Conservation (phyloP, 2,797 vertebrate species). For the Coregonus sp. region DNA sequence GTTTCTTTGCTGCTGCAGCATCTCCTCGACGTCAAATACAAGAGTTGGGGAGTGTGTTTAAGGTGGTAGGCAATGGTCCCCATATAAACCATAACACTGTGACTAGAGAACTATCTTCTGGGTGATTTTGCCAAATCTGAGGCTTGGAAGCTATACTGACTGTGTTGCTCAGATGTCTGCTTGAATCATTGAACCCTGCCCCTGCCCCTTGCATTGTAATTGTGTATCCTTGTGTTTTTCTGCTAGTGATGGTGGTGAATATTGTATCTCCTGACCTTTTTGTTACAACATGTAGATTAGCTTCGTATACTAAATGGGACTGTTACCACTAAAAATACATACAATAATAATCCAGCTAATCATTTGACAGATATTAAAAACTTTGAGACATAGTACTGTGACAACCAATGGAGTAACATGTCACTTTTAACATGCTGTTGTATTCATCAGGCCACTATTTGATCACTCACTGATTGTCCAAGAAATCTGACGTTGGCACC, state of each 20-base stretch:
- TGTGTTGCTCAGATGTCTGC: constrained; percentile 35
- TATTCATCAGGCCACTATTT: constrained; percentile 36
- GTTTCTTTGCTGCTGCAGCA: constrained; percentile 39
- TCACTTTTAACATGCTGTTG: constrained; percentile 43
- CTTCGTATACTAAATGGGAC: not conserved
- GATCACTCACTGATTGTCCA: constrained; percentile 25
- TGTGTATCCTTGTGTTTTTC: constrained; percentile 19
- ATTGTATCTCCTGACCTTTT: constrained; percentile 13
- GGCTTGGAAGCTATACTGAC: constrained; percentile 14
- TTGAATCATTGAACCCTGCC: constrained; percentile 21
- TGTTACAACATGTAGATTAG: constrained; percentile 15
- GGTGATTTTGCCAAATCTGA: constrained; percentile 20
- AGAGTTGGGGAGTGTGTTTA: constrained; percentile 12
- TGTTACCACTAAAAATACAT: not conserved
- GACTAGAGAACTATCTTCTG: constrained; percentile 4
- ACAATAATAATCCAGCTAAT: not conserved
- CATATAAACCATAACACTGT: not conserved
- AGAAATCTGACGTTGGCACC: constrained; percentile 47
- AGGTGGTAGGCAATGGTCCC: not conserved
- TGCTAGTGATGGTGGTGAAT: constrained; percentile 39
- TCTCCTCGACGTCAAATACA: constrained; percentile 25
- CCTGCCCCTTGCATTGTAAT: constrained; percentile 16
- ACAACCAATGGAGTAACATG: constrained; percentile 29
- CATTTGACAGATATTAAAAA: constrained; percentile 15
- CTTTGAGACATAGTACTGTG: not conserved